These are phyloP conservation scores for Ochropacha duplaris DNA, from an alignment of 2,888 invertebrate genomes.

Conservation along the genomic window DNA sequence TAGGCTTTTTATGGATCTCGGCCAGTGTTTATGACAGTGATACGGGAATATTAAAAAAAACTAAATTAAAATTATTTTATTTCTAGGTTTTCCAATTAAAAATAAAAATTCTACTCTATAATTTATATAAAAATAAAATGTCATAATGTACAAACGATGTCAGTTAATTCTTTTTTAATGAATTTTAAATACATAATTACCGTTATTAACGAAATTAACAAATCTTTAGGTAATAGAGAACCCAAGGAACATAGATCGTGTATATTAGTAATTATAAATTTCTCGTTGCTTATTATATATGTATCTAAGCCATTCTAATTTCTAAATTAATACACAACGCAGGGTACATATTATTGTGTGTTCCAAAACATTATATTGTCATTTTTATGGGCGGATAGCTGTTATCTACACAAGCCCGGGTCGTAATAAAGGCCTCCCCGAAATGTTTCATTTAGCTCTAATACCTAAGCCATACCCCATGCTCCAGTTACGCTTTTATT, in stretches of 20 bases:
- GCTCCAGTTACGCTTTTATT: constrained; percentile 36
- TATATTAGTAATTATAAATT: not conserved
- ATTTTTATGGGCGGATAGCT: constrained; percentile 32
- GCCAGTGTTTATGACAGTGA: too few relatives aligned
- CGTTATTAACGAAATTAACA: too few relatives aligned
- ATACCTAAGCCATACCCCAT: constrained; percentile 34
- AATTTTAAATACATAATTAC: too few relatives aligned
- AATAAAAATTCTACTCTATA: too few relatives aligned
- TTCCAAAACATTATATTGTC: constrained; percentile 25
- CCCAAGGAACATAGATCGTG: not conserved
- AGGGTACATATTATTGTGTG: not conserved
- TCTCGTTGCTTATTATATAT: not conserved
- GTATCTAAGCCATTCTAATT: not conserved
- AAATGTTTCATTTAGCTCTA: constrained; percentile 42
- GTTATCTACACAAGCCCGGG: constrained; percentile 24
- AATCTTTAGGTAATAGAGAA: not conserved
- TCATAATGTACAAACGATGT: too few relatives aligned
- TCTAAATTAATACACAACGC: not conserved
- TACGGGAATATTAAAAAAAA: too few relatives aligned
- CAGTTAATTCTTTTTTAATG: too few relatives aligned
- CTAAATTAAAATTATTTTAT: too few relatives aligned
- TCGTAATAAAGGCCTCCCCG: constrained; percentile 29
- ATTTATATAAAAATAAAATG: too few relatives aligned
- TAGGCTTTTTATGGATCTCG: too few relatives aligned
- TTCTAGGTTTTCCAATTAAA: too few relatives aligned